Conservation (phyloP, 2,888 invertebrate species). For the Hirtodrosophila cameraria region DNA sequence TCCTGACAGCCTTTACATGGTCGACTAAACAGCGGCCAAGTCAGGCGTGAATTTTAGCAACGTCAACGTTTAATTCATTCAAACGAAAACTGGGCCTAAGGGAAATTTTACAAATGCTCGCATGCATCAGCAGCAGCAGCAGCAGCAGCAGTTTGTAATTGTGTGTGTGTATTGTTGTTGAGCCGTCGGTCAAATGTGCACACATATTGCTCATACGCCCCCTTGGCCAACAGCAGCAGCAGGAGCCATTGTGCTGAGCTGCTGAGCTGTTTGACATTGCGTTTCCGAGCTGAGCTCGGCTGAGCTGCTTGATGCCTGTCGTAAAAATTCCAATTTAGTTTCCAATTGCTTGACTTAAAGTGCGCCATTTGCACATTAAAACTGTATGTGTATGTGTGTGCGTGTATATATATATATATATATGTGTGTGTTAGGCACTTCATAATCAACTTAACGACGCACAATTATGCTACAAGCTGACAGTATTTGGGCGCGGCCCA, state of each 20-base stretch:
- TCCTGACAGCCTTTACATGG: conserved; percentile 59
- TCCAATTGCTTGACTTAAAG: conserved; percentile 80
- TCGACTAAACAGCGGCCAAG: conserved; percentile 57
- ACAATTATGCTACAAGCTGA: conserved; percentile 77
- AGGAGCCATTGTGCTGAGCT: conserved; percentile 47
- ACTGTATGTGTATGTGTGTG: conserved; percentile 32
- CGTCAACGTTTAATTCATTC: conserved; percentile 64
- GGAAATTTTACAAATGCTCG: conserved; percentile 70
- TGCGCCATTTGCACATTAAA: conserved; percentile 72
- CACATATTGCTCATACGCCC: conserved; percentile 61
- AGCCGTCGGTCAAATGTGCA: conserved; percentile 73
- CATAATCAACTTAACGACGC: conserved; percentile 79
- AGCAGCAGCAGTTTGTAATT: background rate
- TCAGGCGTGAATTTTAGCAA: conserved; percentile 72
- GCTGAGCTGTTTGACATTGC: conserved; percentile 12
- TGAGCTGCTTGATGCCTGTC: conserved; percentile 68
- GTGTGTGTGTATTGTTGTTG: conserved; percentile 25
- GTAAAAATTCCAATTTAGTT: conserved; percentile 79
- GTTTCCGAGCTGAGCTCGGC: conserved; percentile 9
- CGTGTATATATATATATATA: background rate
- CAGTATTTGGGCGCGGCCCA: conserved; percentile 55
- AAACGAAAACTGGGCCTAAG: conserved; percentile 62
- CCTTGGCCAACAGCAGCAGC: conserved; percentile 19
- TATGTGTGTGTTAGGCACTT: conserved; percentile 47
- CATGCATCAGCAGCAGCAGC: conserved; percentile 51